A percentile compares a stretch with the other conserved stretches of the same genome.
Conservation (phyloP, 2,113 vertebrate genomes). For the Oceanodroma tethys region DNA sequence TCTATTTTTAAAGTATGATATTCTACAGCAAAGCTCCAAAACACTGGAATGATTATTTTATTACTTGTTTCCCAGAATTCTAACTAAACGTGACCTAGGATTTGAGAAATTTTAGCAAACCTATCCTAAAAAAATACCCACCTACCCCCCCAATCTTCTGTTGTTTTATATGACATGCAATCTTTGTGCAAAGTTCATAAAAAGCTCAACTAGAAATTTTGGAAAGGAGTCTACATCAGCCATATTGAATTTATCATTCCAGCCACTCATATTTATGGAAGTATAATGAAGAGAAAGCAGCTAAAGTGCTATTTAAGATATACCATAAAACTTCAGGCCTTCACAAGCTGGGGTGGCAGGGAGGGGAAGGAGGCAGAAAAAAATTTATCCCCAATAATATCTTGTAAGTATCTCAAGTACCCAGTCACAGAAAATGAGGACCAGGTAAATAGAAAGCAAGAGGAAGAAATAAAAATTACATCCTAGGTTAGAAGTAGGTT, state of each 20-base stretch:
- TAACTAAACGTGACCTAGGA: neutral
- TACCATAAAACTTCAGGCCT: neutral
- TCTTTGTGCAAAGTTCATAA: neutral
- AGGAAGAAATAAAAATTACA: neutral
- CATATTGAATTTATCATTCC: neutral
- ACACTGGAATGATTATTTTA: neutral
- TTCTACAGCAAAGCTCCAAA: neutral
- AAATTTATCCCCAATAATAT: neutral
- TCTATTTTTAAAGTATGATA: neutral
- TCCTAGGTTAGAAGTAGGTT: neutral
- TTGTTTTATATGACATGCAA: neutral
- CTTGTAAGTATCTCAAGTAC: neutral
- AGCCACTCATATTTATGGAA: neutral
- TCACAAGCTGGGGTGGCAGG: neutral
- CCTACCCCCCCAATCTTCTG: accelerated
- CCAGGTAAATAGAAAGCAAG: neutral
- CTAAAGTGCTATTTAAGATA: neutral
- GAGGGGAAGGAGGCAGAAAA: neutral
- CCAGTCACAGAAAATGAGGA: neutral
- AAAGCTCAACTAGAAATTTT: neutral
- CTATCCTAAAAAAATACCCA: neutral
- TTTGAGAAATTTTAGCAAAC: neutral
- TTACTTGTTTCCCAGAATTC: neutral
- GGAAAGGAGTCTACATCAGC: neutral
- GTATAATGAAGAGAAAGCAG: neutral